Conservation (phyloP, 1,140 invertebrate species). For the Arctopsyche grandis region DNA sequence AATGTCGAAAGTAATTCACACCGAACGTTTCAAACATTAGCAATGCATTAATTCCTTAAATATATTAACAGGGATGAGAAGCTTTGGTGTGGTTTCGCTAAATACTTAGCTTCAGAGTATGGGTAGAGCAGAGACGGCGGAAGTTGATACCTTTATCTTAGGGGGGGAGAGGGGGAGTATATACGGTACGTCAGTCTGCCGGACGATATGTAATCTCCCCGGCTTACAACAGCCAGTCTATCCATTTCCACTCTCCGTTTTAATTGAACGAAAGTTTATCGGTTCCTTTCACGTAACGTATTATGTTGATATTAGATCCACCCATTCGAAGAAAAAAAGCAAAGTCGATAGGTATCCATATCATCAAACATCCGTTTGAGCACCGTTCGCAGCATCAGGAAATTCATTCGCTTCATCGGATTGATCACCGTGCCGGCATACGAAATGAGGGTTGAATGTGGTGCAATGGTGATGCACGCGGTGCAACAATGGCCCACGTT, state of each 20-base stretch:
- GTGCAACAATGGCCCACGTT: conserved; percentile 22
- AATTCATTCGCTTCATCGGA: not conserved
- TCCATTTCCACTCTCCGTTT: not conserved
- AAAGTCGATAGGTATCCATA: too few species aligned
- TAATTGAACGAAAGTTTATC: conserved; percentile 2
- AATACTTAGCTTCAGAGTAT: not conserved
- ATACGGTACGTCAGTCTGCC: conserved; percentile 16
- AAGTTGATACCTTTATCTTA: conserved; percentile 21
- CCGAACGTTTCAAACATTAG: too few species aligned
- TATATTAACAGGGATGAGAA: too few species aligned
- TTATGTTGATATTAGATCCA: too few species aligned
- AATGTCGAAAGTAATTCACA: too few species aligned
- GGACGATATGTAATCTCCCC: conserved; percentile 23
- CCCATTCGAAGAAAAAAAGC: too few species aligned
- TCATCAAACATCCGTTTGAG: not conserved
- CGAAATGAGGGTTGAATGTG: not conserved
- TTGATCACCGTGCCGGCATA: not conserved
- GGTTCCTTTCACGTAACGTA: not conserved
- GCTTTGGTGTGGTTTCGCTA: not conserved
- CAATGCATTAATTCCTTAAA: too few species aligned
- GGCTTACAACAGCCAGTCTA: not conserved
- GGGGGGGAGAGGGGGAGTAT: too few species aligned
- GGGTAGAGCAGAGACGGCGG: not conserved
- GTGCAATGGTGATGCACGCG: conserved; percentile 1
- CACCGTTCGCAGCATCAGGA: not conserved